Evolutionary conservation across 2,113 vertebrate species (phyloP), one percentile per base, ranked within the genome.

Genomic region (Petroica traversi): DNA sequence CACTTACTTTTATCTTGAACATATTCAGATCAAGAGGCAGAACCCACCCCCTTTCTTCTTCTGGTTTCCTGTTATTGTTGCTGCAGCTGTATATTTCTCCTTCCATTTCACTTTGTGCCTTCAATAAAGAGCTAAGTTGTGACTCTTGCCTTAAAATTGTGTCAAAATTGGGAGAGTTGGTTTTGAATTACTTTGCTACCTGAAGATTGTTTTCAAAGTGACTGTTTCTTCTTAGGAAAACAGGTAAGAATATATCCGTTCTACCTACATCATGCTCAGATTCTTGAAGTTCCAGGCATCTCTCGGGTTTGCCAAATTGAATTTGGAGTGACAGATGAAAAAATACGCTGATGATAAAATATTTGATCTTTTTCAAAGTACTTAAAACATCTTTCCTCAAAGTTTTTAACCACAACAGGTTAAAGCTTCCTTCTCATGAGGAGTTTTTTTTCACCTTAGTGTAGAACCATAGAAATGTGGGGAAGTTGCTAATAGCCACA

Each of bases 21-120:
- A 23, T 82, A 63, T 91, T 93, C 66, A 85, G 74, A 79, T 85
- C 77, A 87, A 87, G 62, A 85, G 38, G 46, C 67, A 92, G 85
- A 94, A 91, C 74, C 81, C 93, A 89, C 77, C 92, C 89, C 66
- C 28, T 91, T 95, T 93, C 95, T 92, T 85, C 49, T 92, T 93
- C 55, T 88, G 49, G 74, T 95, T 97, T 97, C 96, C 95, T 96
- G 93, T 93, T 93, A 92, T 75, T 95, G 89, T 91, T 95, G 43
- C 84, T 83, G 93, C 87, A 94, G 89, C 84, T 95, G 87, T 89
- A 5, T 95, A 83, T 91, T 93, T 92, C 86, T 95, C 76, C 82
- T 92, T 89, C 84, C 78, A 92, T 88, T 92, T 82, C 87, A 73
- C 26, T 64, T 69, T 68, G 34, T 58, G 54, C 76, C 80, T 94